Evolutionary conservation across 1,140 invertebrate genomes (phyloP), one percentile per base, ranked within the genome.

Genomic region (Drosophila littoralis): DNA sequence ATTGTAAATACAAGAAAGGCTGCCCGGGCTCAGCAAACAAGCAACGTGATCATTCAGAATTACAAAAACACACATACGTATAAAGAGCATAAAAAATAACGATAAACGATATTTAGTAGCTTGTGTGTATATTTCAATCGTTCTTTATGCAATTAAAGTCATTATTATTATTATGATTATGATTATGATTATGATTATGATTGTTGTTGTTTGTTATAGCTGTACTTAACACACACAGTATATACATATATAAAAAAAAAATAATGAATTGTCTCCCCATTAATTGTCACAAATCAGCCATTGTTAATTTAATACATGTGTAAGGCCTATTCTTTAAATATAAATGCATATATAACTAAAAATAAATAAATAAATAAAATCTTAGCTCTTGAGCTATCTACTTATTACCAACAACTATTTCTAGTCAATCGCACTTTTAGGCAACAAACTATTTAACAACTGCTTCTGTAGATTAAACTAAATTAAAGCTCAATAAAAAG

Each of bases 251-350:
- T 42, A 36, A 55, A 60, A 12, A 36, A 36, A 55, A 60, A 12
- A 36, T 78, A 66, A 65, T 65, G 50, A 72, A 64, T 57, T 69
- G 73, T 77, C 83, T 88, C 78, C 79, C 82, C 79, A 82, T 82
- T 59, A 79, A 68, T 79, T 68, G 54, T 68, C 58, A 60, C 42
- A 38, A 28, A 59, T 52, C 75, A 64, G 84, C 48, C 81, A 85
- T 85, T 85, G 83, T 86, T 86, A 88, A 79, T 83, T 86, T 88
- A 83, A 88, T 86, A 88, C 79, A 83, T 88, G 79, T 86, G 69
- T 86, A 86, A 86, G 83, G 61, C 65, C 81, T 55, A 66, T 55
- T 79, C 70, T 79, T 72, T 57, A 66, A 73, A 59, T 45, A 42
- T 61, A 70, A 43, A 32, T 52, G 35, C 17, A 54, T 48, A 13